Base-by-base conservation (phyloP, 2,888 invertebrate genomes). In the Hymenopus coronatus region DNA sequence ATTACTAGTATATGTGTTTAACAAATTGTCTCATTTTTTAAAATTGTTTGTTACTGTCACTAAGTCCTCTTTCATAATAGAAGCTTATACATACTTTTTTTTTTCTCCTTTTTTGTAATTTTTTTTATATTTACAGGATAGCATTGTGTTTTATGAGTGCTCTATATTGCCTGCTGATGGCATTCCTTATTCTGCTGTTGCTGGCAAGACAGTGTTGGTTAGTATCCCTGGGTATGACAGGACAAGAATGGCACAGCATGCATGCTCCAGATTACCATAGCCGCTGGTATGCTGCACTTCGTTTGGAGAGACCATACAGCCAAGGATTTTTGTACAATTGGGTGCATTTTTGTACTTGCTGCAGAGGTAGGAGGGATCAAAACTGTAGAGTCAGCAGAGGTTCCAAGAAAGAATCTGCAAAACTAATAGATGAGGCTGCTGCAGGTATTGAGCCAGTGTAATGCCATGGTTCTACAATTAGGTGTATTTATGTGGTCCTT, bases 71-170 rank as follows among this genome's bases (percentile, higher is more conserved):
- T 12, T 12, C 0, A 12, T 12, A 40, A 40, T 40, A 1, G 12
- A 40, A 12, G 33, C 33, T 33, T 40, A 12, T 40, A 12, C 12
- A 4, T 30, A 30, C 12, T 40, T 40, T 70, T 70, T 3, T 20
- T 20, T 20, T 28, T 91, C 91, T 91, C n/a, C n/a, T n/a, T n/a
- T n/a, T n/a, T n/a, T n/a, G n/a, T n/a, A n/a, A n/a, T n/a, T n/a
- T n/a, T n/a, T n/a, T n/a, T n/a, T n/a, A n/a, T n/a, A n/a, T 91
- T 93, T 93, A 90, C 92, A 96, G 95, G 88, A 92, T 94, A 90
- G 94, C 95, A 27, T 91, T 95, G 90, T 94, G 94, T 85, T 96
- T 96, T 92, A 94, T 95, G 3, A 93, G 94, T 84, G 94, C 95
- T 83, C 92, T 94, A 85, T 94, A 94, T 91, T 93, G 94, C 90